Evolutionary conservation across 2,797 vertebrate species (phyloP).

Genomic region (Arrhamphus sclerolepis): DNA sequence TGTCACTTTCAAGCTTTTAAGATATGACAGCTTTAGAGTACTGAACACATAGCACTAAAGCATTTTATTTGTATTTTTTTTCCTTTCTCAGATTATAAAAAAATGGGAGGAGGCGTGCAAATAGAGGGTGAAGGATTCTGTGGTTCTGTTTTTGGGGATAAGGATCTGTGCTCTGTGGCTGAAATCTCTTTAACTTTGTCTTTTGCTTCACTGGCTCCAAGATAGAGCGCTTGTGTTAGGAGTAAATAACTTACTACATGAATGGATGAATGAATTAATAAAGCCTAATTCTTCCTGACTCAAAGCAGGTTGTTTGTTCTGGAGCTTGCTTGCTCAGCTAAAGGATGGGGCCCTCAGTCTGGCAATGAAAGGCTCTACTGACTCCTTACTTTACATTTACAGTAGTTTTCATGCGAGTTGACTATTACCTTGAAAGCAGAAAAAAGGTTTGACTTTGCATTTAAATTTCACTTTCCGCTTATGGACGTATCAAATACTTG

Average conservation of each 20-base stretch:
- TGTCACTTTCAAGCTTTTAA: constrained; percentile 12
- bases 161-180: constrained; percentile 19
- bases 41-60: neutral
- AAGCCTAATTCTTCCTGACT: neutral
- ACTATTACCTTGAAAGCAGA: no score
- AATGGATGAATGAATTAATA: constrained; percentile 8
- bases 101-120: constrained; percentile 25
- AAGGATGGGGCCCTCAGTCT: neutral
- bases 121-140: constrained; percentile 24
- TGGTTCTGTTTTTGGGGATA: constrained; percentile 25
- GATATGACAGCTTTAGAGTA: constrained; percentile 2
- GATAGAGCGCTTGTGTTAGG: neutral
- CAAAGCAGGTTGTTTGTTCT: neutral
- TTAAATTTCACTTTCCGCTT: neutral
- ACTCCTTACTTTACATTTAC: no score
- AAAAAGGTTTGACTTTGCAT: neutral
- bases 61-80: constrained; percentile 31
- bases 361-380: neutral
- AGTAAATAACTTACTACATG: constrained; percentile 1
- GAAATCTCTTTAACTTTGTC: constrained; percentile 24
- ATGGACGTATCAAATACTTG: neutral
- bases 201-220: constrained; percentile 4
- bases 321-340: no score
- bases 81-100: constrained; percentile 8
- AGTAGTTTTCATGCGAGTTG: no score